phyloP scores from a whole-genome alignment of 2,888 invertebrate species.

The Heliconius sara region DNA sequence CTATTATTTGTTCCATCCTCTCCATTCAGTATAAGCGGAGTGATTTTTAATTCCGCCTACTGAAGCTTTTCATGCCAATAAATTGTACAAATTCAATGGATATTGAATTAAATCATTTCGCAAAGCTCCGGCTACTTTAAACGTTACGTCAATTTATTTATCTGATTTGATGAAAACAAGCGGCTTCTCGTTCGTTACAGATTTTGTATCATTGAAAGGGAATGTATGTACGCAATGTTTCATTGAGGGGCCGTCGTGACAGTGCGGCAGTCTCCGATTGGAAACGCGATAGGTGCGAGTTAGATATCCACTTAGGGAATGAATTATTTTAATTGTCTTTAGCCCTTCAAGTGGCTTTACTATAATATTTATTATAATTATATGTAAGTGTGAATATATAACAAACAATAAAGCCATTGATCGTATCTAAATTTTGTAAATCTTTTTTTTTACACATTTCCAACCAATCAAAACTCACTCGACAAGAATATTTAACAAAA shows the following conservation, averaged over 20 bases:
- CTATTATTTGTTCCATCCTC: slow-evolving; percentile 67
- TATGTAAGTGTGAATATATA: too few relatives aligned
- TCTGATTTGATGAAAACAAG: slow-evolving; percentile 22
- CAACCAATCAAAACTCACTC: too few relatives aligned
- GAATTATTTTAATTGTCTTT: too few relatives aligned
- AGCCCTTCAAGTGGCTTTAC: too few relatives aligned
- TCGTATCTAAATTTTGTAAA: too few relatives aligned
- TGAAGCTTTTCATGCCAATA: slow-evolving; percentile 41
- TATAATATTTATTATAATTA: too few relatives aligned
- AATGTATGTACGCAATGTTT: neutral
- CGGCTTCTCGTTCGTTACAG: neutral
- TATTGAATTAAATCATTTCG: slow-evolving; percentile 40
- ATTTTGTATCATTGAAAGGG: neutral
- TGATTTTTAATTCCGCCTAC: slow-evolving; percentile 44
- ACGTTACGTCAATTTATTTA: slow-evolving; percentile 35
- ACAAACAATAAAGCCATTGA: too few relatives aligned
- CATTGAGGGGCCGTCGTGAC: neutral
- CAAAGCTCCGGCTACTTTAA: slow-evolving; percentile 30
- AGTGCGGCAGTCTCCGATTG: neutral
- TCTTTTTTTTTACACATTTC: too few relatives aligned
- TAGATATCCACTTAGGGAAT: neutral
- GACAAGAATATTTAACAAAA: too few relatives aligned
- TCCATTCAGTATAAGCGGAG: slow-evolving; percentile 30
- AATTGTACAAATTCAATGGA: slow-evolving; percentile 34
- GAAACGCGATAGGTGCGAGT: neutral